These are phyloP conservation scores for Leptatherina wallacei DNA, from an alignment of 2,797 vertebrate genomes.

Conservation along the genomic window DNA sequence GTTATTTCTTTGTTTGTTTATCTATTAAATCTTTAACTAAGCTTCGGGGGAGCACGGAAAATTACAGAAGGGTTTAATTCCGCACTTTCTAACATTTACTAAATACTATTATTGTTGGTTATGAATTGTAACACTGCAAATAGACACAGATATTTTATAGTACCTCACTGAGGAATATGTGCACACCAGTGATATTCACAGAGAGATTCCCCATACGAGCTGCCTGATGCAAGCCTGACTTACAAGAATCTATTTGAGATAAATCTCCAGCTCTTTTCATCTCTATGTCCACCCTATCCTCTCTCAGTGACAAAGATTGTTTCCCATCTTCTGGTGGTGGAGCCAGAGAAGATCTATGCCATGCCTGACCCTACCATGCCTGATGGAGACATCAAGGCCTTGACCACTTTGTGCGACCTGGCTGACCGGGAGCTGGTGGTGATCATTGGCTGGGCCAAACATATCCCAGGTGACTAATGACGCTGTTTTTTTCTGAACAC, in stretches of 20 bases:
- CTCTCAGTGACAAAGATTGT: slow-evolving; percentile 94
- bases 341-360: slow-evolving; percentile 98
- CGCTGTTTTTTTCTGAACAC: not conserved
- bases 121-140: not conserved
- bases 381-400: slow-evolving; percentile 95
- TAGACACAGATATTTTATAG: not conserved
- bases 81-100: not conserved
- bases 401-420: slow-evolving; percentile 97
- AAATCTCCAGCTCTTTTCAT: slow-evolving; percentile 1
- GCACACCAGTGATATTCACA: not conserved
- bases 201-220: not conserved
- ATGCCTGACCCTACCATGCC: slow-evolving; percentile 97
- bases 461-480: slow-evolving; percentile 93
- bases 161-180: not conserved
- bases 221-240: not conserved
- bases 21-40: not conserved
- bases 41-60: not conserved
- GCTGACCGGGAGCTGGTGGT: slow-evolving; percentile 96
- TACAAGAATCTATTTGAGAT: not conserved
- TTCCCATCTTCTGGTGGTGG: slow-evolving; percentile 95
- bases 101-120: not conserved
- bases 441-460: slow-evolving; percentile 99
- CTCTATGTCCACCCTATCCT: not conserved
- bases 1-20: not conserved
- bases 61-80: slow-evolving; percentile 1